Evolutionary conservation across 1,140 invertebrate species (phyloP).

Genomic region (Drosophila gunungcola): DNA sequence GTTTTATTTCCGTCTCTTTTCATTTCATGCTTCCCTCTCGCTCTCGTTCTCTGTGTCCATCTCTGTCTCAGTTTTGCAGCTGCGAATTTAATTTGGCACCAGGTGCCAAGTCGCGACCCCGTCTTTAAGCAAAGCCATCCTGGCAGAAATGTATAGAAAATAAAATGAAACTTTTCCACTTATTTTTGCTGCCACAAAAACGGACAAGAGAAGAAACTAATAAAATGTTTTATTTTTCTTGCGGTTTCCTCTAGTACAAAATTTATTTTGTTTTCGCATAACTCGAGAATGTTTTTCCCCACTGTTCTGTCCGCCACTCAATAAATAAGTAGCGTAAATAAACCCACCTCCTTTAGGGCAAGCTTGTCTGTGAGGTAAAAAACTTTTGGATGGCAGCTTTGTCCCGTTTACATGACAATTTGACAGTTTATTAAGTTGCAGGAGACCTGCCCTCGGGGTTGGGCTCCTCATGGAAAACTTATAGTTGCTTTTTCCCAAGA

Average conservation of each 20-base stretch:
- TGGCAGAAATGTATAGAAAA: conserved; percentile 46
- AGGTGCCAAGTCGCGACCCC: conserved; percentile 66
- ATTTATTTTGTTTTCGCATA: conserved; percentile 80
- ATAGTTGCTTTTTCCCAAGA: conserved; percentile 5
- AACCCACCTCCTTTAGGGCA: conserved; percentile 34
- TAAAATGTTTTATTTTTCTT: conserved; percentile 35
- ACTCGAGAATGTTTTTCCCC: conserved; percentile 53
- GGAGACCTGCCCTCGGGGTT: background rate
- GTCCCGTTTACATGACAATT: conserved; percentile 72
- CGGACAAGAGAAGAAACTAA: conserved; percentile 24
- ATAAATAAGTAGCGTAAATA: conserved; percentile 78
- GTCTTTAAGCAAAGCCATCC: conserved; percentile 54
- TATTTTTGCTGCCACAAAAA: conserved; percentile 57
- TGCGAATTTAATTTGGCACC: conserved; percentile 72
- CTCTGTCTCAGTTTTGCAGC: conserved; percentile 14
- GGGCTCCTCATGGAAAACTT: conserved; percentile 26
- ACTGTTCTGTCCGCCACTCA: conserved; percentile 48
- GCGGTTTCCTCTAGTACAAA: conserved; percentile 68
- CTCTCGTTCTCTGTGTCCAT: conserved; percentile 5
- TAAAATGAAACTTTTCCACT: conserved; percentile 78
- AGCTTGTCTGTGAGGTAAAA: conserved; percentile 25
- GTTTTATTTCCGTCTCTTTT: conserved; percentile 32
- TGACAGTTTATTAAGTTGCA: conserved; percentile 62
- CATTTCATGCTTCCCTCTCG: conserved; percentile 1
- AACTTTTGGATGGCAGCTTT: conserved; percentile 65